Conservation (phyloP, 2,797 vertebrate species). For the Mareca strepera region DNA sequence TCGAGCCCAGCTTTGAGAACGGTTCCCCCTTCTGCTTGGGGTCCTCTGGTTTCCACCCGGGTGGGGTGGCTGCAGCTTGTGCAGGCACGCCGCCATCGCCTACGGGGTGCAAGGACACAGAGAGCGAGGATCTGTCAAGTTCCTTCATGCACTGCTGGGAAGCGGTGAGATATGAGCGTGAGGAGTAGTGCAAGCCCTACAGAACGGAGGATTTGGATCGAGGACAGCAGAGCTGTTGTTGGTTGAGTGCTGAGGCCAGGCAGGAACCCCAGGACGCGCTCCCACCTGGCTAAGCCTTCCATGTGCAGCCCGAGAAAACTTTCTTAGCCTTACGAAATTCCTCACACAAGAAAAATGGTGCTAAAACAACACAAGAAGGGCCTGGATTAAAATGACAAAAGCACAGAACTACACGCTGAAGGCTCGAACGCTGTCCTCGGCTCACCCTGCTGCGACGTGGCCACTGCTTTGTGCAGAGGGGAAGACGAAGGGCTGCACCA, state of each 20-base stretch:
- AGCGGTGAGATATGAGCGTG: neutral
- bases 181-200: neutral
- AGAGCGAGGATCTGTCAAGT: neutral
- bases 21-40: neutral
- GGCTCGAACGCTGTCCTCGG: neutral
- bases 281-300: neutral
- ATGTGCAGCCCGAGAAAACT: neutral
- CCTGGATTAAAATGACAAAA: constrained; percentile 10
- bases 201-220: neutral
- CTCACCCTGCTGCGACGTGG: neutral
- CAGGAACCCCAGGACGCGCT: neutral
- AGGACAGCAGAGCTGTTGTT: neutral
- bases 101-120: neutral
- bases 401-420: neutral
- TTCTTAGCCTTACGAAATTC: neutral
- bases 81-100: neutral
- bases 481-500: neutral
- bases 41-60: neutral
- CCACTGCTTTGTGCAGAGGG: neutral
- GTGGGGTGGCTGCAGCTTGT: neutral
- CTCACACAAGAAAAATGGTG: neutral
- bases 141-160: neutral
- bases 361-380: neutral
- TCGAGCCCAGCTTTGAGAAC: neutral
- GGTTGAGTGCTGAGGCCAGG: neutral